phyloP scores from a whole-genome alignment of 2,888 invertebrate species.

The Fragum whitleyi region DNA sequence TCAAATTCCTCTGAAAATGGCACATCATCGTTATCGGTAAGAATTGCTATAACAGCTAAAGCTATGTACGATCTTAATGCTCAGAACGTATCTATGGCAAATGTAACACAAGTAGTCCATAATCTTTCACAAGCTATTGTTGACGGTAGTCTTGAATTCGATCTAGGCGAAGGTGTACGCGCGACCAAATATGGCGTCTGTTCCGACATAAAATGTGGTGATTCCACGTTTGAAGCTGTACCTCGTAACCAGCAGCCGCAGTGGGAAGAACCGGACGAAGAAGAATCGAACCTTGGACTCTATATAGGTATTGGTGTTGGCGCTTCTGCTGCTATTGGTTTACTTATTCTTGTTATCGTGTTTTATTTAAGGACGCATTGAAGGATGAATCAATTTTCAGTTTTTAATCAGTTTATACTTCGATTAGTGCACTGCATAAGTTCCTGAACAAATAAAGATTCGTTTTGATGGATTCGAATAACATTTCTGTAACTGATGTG shows the following conservation, averaged over 20 bases:
- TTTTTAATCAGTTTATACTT: too few species aligned
- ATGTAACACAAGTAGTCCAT: not conserved
- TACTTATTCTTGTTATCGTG: not conserved
- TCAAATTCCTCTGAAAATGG: not conserved
- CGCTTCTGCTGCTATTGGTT: not conserved
- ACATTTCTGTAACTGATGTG: too few species aligned
- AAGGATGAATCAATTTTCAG: not conserved
- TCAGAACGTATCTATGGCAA: not conserved
- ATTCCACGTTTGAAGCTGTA: not conserved
- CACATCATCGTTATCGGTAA: not conserved
- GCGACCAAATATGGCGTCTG: not conserved
- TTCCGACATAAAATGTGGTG: not conserved
- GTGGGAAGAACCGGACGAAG: not conserved
- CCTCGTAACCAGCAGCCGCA: not conserved
- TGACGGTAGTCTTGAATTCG: not conserved
- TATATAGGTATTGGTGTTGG: not conserved
- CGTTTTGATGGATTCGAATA: too few species aligned
- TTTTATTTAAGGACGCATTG: not conserved
- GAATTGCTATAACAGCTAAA: not conserved
- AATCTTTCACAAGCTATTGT: not conserved
- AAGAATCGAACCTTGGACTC: not conserved
- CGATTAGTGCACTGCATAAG: too few species aligned
- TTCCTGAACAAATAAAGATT: too few species aligned
- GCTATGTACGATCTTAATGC: not conserved
- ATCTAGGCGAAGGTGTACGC: not conserved